These are phyloP conservation scores for Aricia agestis DNA, from an alignment of 1,140 invertebrate genomes.

Conservation along the genomic window DNA sequence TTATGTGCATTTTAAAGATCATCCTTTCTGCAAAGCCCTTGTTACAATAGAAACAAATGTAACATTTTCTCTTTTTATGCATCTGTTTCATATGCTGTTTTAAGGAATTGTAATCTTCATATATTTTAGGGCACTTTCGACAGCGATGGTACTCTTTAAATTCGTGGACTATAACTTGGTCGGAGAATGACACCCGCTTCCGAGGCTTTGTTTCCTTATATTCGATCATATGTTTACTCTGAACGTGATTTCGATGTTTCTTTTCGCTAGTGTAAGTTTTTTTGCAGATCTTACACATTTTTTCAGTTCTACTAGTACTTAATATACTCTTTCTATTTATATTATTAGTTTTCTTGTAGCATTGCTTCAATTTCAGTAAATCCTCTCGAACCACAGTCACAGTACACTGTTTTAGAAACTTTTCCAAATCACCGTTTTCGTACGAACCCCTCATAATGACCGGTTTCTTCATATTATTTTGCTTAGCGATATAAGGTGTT, in stretches of 20 bases:
- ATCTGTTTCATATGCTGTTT: conserved; percentile 50
- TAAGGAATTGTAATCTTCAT: conserved; percentile 45
- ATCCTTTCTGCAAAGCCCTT: conserved; percentile 58
- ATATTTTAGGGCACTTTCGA: conserved; percentile 57
- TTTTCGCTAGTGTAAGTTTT: conserved; percentile 47
- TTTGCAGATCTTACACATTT: conserved; percentile 52
- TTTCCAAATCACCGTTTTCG: not conserved
- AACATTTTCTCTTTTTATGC: conserved; percentile 64
- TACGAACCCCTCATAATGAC: conserved; percentile 1
- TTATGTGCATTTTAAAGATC: conserved; percentile 65
- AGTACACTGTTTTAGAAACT: conserved; percentile 32
- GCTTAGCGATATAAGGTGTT: conserved; percentile 37
- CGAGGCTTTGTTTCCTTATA: conserved; percentile 38
- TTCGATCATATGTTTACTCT: conserved; percentile 56
- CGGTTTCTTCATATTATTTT: conserved; percentile 14
- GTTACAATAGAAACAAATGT: conserved; percentile 59
- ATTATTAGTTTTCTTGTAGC: conserved; percentile 4
- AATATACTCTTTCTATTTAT: not conserved
- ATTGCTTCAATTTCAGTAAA: conserved; percentile 32
- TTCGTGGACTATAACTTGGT: conserved; percentile 54
- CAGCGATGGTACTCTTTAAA: conserved; percentile 57
- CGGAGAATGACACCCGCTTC: conserved; percentile 60
- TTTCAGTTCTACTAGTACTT: not conserved
- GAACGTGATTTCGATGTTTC: conserved; percentile 47
- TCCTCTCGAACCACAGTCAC: conserved; percentile 43